phyloP scores from a whole-genome alignment of 2,113 vertebrate species.

The Malurus melanocephalus region DNA sequence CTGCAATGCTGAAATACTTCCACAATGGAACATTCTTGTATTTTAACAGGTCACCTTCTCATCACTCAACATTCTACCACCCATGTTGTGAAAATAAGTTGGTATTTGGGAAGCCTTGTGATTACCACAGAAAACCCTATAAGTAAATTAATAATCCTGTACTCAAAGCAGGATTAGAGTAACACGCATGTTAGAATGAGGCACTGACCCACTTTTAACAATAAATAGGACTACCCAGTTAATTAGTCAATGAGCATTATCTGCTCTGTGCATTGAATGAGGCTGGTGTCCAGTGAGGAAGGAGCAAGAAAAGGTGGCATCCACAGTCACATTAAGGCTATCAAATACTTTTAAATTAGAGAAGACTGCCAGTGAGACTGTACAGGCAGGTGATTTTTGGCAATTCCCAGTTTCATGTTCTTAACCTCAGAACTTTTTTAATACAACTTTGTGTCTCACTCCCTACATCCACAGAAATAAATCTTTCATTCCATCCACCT shows the following conservation, averaged over 20 bases:
- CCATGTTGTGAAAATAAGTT: not conserved
- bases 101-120: not conserved
- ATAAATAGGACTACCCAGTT: conserved; percentile 53
- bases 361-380: not conserved
- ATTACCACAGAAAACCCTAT: conserved; percentile 29
- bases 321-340: not conserved
- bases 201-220: conserved; percentile 63
- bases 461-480: not conserved
- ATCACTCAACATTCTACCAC: not conserved
- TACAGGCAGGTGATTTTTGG: not conserved
- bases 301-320: not conserved
- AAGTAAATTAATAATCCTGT: conserved; percentile 58
- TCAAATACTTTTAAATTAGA: not conserved
- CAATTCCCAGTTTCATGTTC: not conserved
- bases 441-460: not conserved
- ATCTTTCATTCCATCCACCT: not conserved
- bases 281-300: not conserved
- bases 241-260: conserved; percentile 57
- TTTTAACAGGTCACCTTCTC: not conserved
- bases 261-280: not conserved
- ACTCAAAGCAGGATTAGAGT: conserved; percentile 50
- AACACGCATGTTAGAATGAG: conserved; percentile 39
- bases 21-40: not conserved
- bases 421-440: not conserved
- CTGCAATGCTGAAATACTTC: not conserved